phyloP scores from a whole-genome alignment of 1,140 invertebrate species.

The Drosophila sp. region DNA sequence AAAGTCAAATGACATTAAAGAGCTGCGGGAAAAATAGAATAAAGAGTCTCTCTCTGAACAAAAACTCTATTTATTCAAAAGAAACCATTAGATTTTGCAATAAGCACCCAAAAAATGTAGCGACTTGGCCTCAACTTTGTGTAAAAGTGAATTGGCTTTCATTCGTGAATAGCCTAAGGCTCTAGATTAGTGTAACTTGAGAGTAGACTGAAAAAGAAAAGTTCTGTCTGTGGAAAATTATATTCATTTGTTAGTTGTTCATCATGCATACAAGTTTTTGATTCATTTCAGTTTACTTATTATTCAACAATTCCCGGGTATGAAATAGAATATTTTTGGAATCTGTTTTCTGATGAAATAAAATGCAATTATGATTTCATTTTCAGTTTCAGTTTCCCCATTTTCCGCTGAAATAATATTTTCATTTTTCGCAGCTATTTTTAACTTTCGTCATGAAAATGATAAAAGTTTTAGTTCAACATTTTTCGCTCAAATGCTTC shows the following conservation, averaged over 20 bases:
- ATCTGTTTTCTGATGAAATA: conserved; percentile 13
- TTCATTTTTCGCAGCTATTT: conserved; percentile 29
- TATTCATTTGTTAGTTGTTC: not conserved
- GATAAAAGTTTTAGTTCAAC: conserved; percentile 60
- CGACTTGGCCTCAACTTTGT: no score
- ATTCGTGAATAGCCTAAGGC: no score
- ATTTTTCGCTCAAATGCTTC: conserved; percentile 63
- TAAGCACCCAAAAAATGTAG: no score
- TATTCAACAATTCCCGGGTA: not conserved
- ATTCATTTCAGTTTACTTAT: not conserved
- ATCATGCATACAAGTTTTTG: not conserved
- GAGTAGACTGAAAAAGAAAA: no score
- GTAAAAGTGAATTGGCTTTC: no score
- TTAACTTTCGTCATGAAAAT: conserved; percentile 61
- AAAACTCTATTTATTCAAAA: no score
- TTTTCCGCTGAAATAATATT: conserved; percentile 55
- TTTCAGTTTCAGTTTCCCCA: conserved; percentile 41
- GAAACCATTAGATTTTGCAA: no score
- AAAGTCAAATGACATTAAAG: no score
- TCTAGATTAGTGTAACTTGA: no score
- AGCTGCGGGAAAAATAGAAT: no score
- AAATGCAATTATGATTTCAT: conserved; percentile 71
- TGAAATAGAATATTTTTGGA: not conserved
- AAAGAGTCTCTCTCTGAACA: no score
- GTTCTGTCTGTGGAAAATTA: no score